Evolutionary conservation across 1,140 invertebrate genomes (phyloP), one percentile per base, ranked within the genome.

Genomic region (Zaprionus africanus): DNA sequence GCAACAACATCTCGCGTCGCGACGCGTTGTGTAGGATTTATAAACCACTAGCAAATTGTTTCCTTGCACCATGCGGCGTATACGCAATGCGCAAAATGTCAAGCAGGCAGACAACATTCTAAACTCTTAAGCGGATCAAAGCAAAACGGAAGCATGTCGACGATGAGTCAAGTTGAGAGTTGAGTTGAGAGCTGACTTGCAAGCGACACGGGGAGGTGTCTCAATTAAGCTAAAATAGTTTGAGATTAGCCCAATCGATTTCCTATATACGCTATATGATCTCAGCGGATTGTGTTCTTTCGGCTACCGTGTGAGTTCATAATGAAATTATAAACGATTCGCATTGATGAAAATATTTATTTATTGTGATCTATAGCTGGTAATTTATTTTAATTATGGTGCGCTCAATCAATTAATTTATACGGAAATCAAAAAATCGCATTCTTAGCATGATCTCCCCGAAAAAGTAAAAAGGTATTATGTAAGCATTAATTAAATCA

Each of bases 401-500:
- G 78, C 74, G 64, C 57, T 46, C 19, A 22, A 84, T 66, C 66
- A 81, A 72, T 73, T 62, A 71, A 74, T 76, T 71, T 15, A 73
- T 81, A 79, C 84, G 84, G 84, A 88, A 88, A 88, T 84, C 70
- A 41, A 65, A 57, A 46, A 58, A 36, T 80, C 70, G 70, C 67
- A 71, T 71, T 70, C 67, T 73, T 56, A 34, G 53, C 19, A 19
- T 56, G 43, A 6, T 28, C 62, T 6, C 28, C 15, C 22, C 36
- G 19, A 56, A 66, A 70, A 73, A 69, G 56, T 65, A n/a, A n/a
- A n/a, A n/a, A n/a, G 63, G 57, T 70, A 73, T 80, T 80, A 78
- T 81, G 62, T 80, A 63, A 84, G 78, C 81, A 84, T 84, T 88
- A 88, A 90, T 88, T 79, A 76, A 88, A 88, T 88, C 78, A 88